These are phyloP conservation scores for Lampris incognitus DNA, from an alignment of 2,113 vertebrate genomes.

Conservation along the genomic window DNA sequence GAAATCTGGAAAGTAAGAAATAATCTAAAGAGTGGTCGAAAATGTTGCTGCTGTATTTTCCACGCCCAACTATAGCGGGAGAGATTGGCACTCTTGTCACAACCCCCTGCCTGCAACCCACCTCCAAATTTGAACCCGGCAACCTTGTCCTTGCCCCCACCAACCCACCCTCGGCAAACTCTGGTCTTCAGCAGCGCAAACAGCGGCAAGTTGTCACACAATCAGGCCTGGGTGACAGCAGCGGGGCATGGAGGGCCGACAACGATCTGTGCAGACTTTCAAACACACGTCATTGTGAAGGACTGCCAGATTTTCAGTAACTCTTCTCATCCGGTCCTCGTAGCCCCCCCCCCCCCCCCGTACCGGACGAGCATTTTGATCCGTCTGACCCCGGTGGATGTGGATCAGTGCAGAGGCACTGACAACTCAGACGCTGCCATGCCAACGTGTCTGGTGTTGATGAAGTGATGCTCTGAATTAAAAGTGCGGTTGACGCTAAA, in stretches of 20 bases:
- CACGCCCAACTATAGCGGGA: constrained; percentile 14
- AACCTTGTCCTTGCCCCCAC: constrained; percentile 48
- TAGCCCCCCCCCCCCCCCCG: constrained; percentile 6
- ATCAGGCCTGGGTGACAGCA: constrained; percentile 69
- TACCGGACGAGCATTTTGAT: constrained; percentile 53
- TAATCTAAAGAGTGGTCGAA: neutral
- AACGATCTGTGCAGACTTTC: constrained; percentile 54
- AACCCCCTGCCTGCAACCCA: constrained; percentile 47
- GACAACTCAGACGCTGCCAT: constrained; percentile 66
- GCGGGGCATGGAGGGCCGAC: constrained; percentile 61
- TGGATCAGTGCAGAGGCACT: constrained; percentile 73
- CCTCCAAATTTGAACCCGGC: constrained; percentile 21
- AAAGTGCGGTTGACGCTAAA: constrained; percentile 74
- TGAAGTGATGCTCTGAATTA: constrained; percentile 78
- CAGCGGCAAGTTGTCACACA: constrained; percentile 68
- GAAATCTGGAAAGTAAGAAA: neutral
- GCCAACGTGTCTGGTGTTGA: constrained; percentile 60
- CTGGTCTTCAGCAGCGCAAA: constrained; percentile 61
- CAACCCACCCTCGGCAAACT: constrained; percentile 55
- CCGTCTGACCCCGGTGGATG: constrained; percentile 71
- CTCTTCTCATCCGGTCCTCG: constrained; percentile 66
- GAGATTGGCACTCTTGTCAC: constrained; percentile 65
- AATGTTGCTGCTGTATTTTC: constrained; percentile 3
- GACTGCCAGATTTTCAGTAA: constrained; percentile 73
- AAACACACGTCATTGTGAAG: constrained; percentile 75